These are phyloP conservation scores for Darevskia mixta DNA, from an alignment of 2,797 vertebrate species.

Conservation along the genomic window DNA sequence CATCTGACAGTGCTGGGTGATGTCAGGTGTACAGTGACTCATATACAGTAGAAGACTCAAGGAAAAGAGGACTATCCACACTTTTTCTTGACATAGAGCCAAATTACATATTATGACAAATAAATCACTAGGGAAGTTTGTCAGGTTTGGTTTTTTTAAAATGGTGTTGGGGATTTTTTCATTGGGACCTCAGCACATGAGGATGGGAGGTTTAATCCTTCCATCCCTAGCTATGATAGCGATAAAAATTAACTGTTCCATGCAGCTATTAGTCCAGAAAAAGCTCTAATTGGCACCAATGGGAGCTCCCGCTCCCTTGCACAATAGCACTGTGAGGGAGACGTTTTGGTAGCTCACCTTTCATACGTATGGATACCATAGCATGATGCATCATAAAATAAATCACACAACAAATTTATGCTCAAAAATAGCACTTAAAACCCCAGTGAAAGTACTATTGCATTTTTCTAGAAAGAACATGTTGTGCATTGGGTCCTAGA, in stretches of 20 bases:
- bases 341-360: too few relatives aligned
- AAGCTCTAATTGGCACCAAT: neutral
- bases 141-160: neutral
- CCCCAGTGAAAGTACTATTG: too few relatives aligned
- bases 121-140: neutral
- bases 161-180: neutral
- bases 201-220: neutral
- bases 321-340: too few relatives aligned
- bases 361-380: too few relatives aligned
- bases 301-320: too few relatives aligned
- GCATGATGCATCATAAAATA: too few relatives aligned
- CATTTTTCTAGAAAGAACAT: too few relatives aligned
- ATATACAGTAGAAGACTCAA: neutral
- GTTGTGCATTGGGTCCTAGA: too few relatives aligned
- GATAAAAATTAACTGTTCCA: neutral
- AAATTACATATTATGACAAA: neutral
- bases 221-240: neutral
- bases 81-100: neutral
- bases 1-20: neutral
- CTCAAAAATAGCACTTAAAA: too few relatives aligned
- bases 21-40: neutral
- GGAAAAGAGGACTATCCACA: neutral
- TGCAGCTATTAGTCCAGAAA: neutral
- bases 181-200: neutral
- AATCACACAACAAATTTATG: too few relatives aligned